Percentiles rank a stretch among this genome's conserved stretches.
Conservation (phyloP, 2,888 invertebrate species). For the Dryobota labecula region DNA sequence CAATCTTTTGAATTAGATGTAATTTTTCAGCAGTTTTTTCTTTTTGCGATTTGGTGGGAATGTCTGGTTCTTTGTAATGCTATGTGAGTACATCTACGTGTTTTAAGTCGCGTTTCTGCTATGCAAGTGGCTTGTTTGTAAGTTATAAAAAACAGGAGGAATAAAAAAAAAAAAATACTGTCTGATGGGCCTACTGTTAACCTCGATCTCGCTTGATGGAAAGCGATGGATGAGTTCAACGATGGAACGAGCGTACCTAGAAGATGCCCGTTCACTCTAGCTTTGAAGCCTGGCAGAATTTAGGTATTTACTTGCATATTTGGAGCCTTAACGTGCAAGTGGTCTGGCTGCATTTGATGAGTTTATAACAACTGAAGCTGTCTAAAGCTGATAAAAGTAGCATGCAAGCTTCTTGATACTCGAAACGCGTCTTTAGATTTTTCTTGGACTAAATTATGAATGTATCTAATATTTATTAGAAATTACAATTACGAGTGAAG, state of each 20-base stretch:
- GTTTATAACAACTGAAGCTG: not conserved
- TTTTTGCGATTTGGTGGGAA: conserved; percentile 2
- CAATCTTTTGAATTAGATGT: conserved; percentile 10
- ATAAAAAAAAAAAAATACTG: not conserved
- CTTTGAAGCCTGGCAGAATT: not conserved
- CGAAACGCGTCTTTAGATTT: not conserved
- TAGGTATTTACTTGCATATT: not conserved
- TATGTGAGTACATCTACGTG: not conserved
- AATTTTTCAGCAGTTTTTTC: conserved; percentile 6
- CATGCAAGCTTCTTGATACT: not conserved
- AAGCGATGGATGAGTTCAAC: not conserved
- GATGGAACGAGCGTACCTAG: not conserved
- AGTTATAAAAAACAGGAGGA: not conserved
- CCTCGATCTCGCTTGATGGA: not conserved
- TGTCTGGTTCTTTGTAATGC: conserved; percentile 34
- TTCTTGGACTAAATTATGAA: conserved; percentile 3
- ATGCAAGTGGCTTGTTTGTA: not conserved
- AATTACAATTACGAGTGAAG: conserved; percentile 2
- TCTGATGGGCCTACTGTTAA: not conserved
- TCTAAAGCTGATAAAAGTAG: not conserved
- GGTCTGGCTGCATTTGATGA: not conserved
- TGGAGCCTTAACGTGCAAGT: not conserved
- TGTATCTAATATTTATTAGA: conserved; percentile 2
- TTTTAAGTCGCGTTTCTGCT: not conserved
- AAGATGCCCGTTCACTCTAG: not conserved